Evolutionary conservation across 2,888 invertebrate genomes (phyloP).

Genomic region (Epirrhoe alternata): DNA sequence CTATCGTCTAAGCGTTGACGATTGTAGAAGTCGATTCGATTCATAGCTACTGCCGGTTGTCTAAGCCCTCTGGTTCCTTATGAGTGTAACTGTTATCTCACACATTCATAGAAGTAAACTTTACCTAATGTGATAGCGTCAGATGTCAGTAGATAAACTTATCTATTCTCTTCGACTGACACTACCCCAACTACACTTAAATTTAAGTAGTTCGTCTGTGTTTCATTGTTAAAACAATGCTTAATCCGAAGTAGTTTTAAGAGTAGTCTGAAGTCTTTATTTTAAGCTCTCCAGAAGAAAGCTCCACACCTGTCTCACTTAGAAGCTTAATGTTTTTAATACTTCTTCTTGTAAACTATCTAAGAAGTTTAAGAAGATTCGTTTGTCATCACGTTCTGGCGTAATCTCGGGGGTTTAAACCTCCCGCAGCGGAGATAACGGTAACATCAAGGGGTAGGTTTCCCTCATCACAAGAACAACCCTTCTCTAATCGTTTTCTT

Average conservation of each 20-base stretch:
- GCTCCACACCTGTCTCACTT: constrained; percentile 1
- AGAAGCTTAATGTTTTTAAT: constrained; percentile 21
- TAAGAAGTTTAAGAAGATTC: constrained; percentile 29
- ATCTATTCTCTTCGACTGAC: too few relatives aligned
- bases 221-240: not conserved
- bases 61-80: too few relatives aligned
- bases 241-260: not conserved
- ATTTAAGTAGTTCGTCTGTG: not conserved
- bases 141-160: too few relatives aligned
- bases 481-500: constrained; percentile 40
- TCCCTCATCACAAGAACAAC: constrained; percentile 39
- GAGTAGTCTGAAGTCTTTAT: not conserved
- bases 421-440: constrained; percentile 31
- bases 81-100: too few relatives aligned
- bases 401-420: constrained; percentile 26
- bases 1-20: too few relatives aligned
- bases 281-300: not conserved
- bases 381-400: constrained; percentile 26
- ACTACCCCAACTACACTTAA: too few relatives aligned
- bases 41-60: too few relatives aligned
- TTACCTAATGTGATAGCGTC: too few relatives aligned
- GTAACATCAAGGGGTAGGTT: constrained; percentile 28
- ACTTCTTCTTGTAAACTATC: constrained; percentile 23
- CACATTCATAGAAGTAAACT: too few relatives aligned
- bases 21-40: too few relatives aligned